A percentile compares a stretch with the other conserved stretches of the same genome.
These are phyloP conservation scores for Yponomeuta malinellus DNA, from an alignment of 2,888 invertebrate species.

Conservation along the genomic window DNA sequence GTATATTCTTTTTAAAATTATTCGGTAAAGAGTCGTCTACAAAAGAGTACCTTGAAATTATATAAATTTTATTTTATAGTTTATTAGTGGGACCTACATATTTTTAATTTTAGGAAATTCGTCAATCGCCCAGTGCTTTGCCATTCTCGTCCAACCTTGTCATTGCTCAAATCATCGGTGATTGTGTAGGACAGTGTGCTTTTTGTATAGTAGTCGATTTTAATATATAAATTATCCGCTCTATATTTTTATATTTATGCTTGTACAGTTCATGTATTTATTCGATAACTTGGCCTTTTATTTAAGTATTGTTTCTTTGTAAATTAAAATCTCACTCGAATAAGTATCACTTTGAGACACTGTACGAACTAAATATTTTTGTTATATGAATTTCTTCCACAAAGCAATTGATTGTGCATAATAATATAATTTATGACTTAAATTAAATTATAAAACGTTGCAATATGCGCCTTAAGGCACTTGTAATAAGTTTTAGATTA, in stretches of 20 bases:
- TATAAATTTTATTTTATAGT: not conserved
- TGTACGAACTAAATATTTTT: not conserved
- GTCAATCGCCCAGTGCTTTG: constrained; percentile 29
- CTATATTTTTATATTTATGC: not conserved
- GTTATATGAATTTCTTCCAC: constrained; percentile 3
- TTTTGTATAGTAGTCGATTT: constrained; percentile 25
- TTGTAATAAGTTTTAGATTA: constrained; percentile 23
- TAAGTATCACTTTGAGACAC: not conserved
- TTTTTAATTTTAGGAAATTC: not conserved
- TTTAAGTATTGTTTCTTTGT: not conserved
- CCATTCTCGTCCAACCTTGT: constrained; percentile 35
- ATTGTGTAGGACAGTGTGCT: constrained; percentile 32
- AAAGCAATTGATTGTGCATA: not conserved
- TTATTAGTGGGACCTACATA: constrained; percentile 3
- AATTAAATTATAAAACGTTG: constrained; percentile 39
- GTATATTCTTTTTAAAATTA: not conserved
- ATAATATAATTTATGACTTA: constrained; percentile 1
- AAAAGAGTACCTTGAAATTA: constrained; percentile 7
- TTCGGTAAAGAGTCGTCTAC: not conserved
- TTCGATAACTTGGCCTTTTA: not conserved
- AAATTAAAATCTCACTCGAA: not conserved
- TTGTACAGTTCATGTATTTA: constrained; percentile 17
- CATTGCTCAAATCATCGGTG: constrained; percentile 31
- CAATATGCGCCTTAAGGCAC: constrained; percentile 66
- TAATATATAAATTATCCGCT: not conserved